A percentile compares a stretch with the other conserved stretches of the same genome.
Evolutionary conservation across 1,140 invertebrate species (phyloP).

Genomic region (Schmidtea mediterranea): DNA sequence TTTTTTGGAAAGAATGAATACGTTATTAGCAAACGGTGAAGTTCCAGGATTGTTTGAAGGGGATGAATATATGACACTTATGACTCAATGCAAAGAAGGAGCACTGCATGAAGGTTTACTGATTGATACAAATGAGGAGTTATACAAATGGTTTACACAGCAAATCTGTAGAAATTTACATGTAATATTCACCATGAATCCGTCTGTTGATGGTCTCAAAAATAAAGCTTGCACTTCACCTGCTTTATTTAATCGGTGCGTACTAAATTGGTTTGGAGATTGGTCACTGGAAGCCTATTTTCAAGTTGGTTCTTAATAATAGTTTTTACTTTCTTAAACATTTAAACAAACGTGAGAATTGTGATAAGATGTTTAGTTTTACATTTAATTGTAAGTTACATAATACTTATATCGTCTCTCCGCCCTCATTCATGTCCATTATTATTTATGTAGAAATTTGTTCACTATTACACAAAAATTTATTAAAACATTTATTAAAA

Average conservation of each 20-base stretch:
- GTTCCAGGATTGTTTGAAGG: constrained; percentile 44
- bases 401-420: no score
- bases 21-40: constrained; percentile 88
- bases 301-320: no score
- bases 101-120: constrained; percentile 85
- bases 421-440: no score
- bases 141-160: constrained; percentile 93
- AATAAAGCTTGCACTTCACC: constrained; percentile 91
- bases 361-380: no score
- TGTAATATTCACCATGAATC: constrained; percentile 99
- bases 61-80: constrained; percentile 87
- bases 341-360: no score
- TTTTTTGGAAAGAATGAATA: constrained; percentile 96
- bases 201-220: constrained; percentile 80
- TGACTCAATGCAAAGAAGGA: constrained; percentile 98
- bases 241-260: constrained; percentile 92
- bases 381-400: no score
- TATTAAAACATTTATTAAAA: no score
- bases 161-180: constrained; percentile 52
- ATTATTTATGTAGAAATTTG: no score
- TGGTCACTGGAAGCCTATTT: constrained; percentile 90
- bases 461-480: no score
- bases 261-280: constrained; percentile 98
- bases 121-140: constrained; percentile 85
- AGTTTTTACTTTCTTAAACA: no score